A percentile compares a stretch with the other conserved stretches of the same genome.
phyloP scores from a whole-genome alignment of 2,888 invertebrate genomes.

The Panzeria rudis region DNA sequence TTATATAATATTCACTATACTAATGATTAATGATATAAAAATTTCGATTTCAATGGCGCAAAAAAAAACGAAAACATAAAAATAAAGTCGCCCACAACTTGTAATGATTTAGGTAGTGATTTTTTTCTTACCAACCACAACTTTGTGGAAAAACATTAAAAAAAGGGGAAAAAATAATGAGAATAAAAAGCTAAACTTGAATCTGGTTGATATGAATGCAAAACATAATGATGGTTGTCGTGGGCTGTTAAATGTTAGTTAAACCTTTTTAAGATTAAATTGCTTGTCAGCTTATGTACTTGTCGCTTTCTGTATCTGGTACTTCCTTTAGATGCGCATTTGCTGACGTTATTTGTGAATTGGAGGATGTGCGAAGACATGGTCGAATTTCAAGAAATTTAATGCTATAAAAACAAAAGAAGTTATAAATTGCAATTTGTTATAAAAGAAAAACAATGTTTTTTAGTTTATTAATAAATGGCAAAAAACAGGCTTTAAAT shows the following conservation, averaged over 20 bases:
- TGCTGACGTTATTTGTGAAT: background rate
- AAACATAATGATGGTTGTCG: constrained; percentile 8
- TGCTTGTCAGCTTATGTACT: background rate
- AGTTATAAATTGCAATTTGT: too few relatives aligned
- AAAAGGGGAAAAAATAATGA: background rate
- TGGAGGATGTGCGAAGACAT: background rate
- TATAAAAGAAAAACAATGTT: too few relatives aligned
- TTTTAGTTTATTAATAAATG: too few relatives aligned
- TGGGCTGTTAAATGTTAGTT: constrained; percentile 1
- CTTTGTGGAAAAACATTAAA: background rate
- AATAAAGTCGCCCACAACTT: constrained; percentile 49
- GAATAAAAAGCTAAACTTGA: constrained; percentile 29
- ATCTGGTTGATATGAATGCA: constrained; percentile 20
- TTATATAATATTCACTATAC: constrained; percentile 2
- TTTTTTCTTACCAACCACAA: background rate
- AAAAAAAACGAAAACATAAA: constrained; percentile 38
- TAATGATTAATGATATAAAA: constrained; percentile 57
- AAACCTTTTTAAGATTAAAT: background rate
- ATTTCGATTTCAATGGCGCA: constrained; percentile 18
- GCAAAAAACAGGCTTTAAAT: too few relatives aligned
- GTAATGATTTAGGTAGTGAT: background rate
- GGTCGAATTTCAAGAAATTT: background rate
- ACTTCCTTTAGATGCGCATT: background rate
- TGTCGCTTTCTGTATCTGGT: background rate
- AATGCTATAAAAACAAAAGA: background rate